Evolutionary conservation across 2,888 invertebrate species (phyloP), one percentile per base, ranked within the genome.

Genomic region (Cataglyphis altisquamis): DNA sequence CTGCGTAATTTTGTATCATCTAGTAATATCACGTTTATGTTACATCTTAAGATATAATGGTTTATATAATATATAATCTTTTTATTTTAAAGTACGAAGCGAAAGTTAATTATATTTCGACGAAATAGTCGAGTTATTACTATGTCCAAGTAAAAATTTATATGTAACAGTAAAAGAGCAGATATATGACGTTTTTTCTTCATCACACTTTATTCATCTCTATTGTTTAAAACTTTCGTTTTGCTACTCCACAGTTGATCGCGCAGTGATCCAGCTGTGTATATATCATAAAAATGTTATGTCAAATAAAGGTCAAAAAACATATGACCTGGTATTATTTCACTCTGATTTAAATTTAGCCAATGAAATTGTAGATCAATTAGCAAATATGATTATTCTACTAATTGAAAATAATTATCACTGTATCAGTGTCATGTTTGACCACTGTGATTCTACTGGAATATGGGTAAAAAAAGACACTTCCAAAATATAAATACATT

Each of bases 381-480:
- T 85, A 63, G 85, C 83, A 88, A 89, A 39, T 88, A 83, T 89
- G 86, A 41, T 84, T 67, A 60, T 72, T 48, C 80, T 87, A 85
- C 60, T 83, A 70, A 86, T 84, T 86, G 87, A 87, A 82, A 82
- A 82, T 87, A 87, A 88, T 91, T 91, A 91, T 91, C 91, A 91
- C 86, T 90, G 88, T 93, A 92, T 92, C 90, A 90, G 90, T 90
- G 91, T 90, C 86, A 85, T 90, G 89, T 91, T 91, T 90, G 87
- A 74, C 88, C 91, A 92, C 91, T 90, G 88, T 88, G 86, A 90
- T 92, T 90, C 90, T 90, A 86, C 91, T 90, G 89, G 88, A 90
- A 85, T 87, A 92, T 89, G 91, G 83, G 21, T 82, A 55, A 18
- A 52, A 84, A 52, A 52, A 84, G 55, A 80, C 80, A 85, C 83